These are phyloP conservation scores for Grapholita molesta DNA, from an alignment of 1,140 invertebrate species.

Conservation along the genomic window DNA sequence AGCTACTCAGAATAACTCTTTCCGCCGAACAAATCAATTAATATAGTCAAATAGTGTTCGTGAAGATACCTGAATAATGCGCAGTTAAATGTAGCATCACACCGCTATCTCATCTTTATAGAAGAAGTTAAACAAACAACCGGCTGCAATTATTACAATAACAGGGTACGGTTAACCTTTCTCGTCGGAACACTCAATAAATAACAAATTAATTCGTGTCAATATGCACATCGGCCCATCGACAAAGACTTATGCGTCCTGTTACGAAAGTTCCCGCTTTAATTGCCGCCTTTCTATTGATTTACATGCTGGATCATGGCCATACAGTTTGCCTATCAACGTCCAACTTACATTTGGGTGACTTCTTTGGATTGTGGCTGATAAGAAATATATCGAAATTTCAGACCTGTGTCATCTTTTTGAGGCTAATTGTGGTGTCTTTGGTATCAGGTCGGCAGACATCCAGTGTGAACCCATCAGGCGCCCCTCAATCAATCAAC, in stretches of 20 bases:
- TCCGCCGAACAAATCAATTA: no score
- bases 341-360: neutral
- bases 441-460: conserved; percentile 54
- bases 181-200: conserved; percentile 28
- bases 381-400: neutral
- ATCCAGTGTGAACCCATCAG: conserved; percentile 37
- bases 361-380: neutral
- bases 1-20: no score
- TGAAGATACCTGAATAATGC: no score
- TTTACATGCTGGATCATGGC: conserved; percentile 24
- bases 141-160: conserved; percentile 16
- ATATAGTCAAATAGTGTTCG: no score
- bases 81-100: neutral
- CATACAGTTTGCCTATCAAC: neutral
- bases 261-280: conserved; percentile 32
- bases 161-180: conserved; percentile 13
- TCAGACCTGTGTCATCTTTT: neutral
- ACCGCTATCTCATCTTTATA: neutral
- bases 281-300: conserved; percentile 31
- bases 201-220: conserved; percentile 39
- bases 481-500: conserved; percentile 30
- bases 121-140: conserved; percentile 4
- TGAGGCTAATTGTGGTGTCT: neutral
- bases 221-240: conserved; percentile 23
- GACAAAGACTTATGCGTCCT: conserved; percentile 32